phyloP scores from a whole-genome alignment of 2,888 invertebrate genomes.

The Uropetala carovei region DNA sequence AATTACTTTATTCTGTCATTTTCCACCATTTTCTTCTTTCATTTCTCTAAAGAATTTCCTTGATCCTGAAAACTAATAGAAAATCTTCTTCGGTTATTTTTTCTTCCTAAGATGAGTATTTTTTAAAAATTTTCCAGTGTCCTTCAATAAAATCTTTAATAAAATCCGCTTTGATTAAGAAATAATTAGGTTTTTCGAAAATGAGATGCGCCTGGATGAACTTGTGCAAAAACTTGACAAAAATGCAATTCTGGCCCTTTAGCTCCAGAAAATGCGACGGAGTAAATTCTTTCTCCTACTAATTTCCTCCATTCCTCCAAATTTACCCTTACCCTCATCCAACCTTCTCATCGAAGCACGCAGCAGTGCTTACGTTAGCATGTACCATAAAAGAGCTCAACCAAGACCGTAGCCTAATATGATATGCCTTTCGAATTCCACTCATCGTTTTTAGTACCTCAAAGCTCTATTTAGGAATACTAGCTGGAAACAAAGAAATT shows the following conservation, averaged over 20 bases:
- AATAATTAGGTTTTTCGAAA: background rate
- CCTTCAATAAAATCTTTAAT: background rate
- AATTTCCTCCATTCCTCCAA: background rate
- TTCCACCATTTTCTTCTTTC: no score
- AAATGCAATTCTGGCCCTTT: background rate
- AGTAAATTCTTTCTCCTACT: background rate
- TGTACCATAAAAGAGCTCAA: background rate
- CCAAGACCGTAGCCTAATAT: background rate
- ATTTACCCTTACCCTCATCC: background rate
- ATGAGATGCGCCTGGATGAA: background rate
- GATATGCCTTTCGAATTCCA: constrained; percentile 18
- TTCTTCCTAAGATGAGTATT: no score
- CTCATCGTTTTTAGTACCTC: background rate
- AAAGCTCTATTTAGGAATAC: background rate
- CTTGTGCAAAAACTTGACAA: background rate
- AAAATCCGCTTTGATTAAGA: background rate
- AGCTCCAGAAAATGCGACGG: background rate
- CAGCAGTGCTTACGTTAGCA: background rate
- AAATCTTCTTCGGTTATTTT: no score
- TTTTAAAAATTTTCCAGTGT: no score
- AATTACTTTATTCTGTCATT: no score
- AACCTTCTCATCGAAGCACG: background rate
- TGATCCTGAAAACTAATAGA: no score
- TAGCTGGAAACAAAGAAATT: background rate
- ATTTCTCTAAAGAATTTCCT: no score